Evolutionary conservation across 1,140 invertebrate genomes (phyloP), one percentile per base, ranked within the genome.

Genomic region (Hyposmocoma kahamanoa): DNA sequence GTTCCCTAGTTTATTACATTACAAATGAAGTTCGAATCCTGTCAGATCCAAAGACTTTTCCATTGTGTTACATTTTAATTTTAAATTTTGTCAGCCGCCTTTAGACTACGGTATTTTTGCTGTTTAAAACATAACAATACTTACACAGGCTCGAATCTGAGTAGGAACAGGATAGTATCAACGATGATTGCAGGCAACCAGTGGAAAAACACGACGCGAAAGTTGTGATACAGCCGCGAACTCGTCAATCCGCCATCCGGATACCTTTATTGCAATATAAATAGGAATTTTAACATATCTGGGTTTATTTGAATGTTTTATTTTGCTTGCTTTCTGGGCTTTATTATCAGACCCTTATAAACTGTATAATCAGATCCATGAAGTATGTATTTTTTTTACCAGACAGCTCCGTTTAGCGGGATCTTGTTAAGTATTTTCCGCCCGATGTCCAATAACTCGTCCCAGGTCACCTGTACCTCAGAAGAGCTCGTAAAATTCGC

Each of bases 211-310:
- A 96, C 72, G 36, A 94, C 90, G 63, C 92, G 94, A 28, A 97
- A 89, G 51, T 92, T 91, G 68, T 97, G 95, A 39, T 92, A 66
- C 1, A 93, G 66, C 58, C 91, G 88, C 18, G 90, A 93, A 49
- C 90, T 92, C 67, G 96, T 97, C 93, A 97, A 96, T 0, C 92
- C 94, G 2, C 95, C 94, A 22, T 94, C 94, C 0, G 95, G 95
- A 79, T 96, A 96, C 84, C 84, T 86, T n/a, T n/a, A n/a, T n/a
- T n/a, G 59, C 6, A 28, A 11, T 6, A 28, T n/a, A n/a, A n/a
- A n/a, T n/a, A n/a, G n/a, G n/a, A n/a, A n/a, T n/a, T n/a, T n/a
- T n/a, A n/a, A n/a, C n/a, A n/a, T n/a, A n/a, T n/a, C n/a, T n/a
- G n/a, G n/a, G n/a, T n/a, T n/a, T n/a, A n/a, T n/a, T n/a, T n/a